A percentile compares a stretch with the other conserved stretches of the same genome.
These are phyloP conservation scores for Sturnira hondurensis DNA, from an alignment of 2,113 vertebrate species.

Conservation along the genomic window DNA sequence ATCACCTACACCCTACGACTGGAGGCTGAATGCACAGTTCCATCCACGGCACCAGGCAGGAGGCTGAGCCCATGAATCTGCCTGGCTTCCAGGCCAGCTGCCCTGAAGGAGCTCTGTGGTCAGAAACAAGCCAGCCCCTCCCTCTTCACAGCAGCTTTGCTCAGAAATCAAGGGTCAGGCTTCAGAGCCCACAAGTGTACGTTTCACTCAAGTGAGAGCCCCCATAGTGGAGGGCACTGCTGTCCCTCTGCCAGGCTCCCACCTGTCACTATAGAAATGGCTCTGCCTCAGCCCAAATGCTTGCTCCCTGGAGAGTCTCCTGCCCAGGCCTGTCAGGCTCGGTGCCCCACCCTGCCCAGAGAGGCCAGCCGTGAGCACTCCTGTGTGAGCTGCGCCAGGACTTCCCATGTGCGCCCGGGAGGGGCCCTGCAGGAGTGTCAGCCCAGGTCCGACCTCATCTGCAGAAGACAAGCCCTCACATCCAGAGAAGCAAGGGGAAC, in stretches of 20 bases:
- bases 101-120: not conserved
- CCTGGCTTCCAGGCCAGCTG: not conserved
- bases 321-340: accelerated
- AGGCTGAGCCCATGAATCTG: not conserved
- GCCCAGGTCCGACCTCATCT: not conserved
- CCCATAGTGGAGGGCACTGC: accelerated
- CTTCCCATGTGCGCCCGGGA: not conserved
- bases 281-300: not conserved
- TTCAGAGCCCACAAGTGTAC: accelerated
- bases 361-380: accelerated
- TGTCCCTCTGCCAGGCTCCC: not conserved
- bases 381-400: accelerated
- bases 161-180: not conserved
- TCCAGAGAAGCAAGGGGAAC: not conserved
- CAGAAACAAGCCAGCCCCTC: not conserved
- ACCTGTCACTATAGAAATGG: not conserved
- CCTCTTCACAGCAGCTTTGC: not conserved
- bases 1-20: accelerated
- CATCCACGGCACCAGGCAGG: not conserved
- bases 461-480: not conserved
- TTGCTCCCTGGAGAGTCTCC: not conserved
- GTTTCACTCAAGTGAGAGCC: not conserved
- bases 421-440: not conserved
- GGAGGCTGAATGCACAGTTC: not conserved
- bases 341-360: accelerated